A percentile compares a stretch with the other conserved stretches of the same genome.
Evolutionary conservation across 37 sponge, comb jelly and placozoan genomes (phyloP).

Genomic region (Spongilla lacustris): DNA sequence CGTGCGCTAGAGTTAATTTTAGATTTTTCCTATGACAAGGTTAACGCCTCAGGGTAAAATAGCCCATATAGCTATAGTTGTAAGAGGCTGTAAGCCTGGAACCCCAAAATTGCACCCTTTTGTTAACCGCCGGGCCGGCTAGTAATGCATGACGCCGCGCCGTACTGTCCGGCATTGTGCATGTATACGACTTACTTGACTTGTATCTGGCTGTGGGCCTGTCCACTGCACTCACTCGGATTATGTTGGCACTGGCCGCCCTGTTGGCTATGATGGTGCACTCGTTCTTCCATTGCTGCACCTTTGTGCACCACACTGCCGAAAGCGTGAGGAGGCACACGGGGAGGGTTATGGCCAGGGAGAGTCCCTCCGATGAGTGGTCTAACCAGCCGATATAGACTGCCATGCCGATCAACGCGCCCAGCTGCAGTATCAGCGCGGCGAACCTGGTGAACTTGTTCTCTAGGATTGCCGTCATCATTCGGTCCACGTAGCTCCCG

Average conservation of each 20-base stretch:
- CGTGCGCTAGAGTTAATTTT: too few relatives aligned
- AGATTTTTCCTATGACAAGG: too few relatives aligned
- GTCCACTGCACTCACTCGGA: background rate
- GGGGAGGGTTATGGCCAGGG: constrained; percentile 8
- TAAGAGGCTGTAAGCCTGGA: too few relatives aligned
- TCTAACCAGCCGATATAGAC: background rate
- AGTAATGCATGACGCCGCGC: too few relatives aligned
- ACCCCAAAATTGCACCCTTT: too few relatives aligned
- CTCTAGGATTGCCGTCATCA: constrained; percentile 6
- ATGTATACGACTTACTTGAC: constrained; percentile 28
- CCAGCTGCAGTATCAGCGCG: constrained; percentile 38
- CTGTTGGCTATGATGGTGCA: background rate
- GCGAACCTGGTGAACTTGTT: constrained; percentile 13
- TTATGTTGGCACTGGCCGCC: too few relatives aligned
- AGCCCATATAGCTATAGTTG: too few relatives aligned
- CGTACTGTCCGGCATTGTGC: too few relatives aligned
- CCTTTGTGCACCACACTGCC: constrained; percentile 28
- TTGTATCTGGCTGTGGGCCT: constrained; percentile 38
- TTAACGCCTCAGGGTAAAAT: too few relatives aligned
- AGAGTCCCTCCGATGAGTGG: too few relatives aligned
- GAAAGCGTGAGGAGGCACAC: constrained; percentile 26
- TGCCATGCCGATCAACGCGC: background rate
- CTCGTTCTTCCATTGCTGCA: constrained; percentile 26
- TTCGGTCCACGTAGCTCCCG: too few relatives aligned
- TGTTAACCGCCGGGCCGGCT: background rate